Percentiles rank a stretch among this genome's conserved stretches.
phyloP scores from a whole-genome alignment of 2,113 vertebrate species.

The Mobula hypostoma region DNA sequence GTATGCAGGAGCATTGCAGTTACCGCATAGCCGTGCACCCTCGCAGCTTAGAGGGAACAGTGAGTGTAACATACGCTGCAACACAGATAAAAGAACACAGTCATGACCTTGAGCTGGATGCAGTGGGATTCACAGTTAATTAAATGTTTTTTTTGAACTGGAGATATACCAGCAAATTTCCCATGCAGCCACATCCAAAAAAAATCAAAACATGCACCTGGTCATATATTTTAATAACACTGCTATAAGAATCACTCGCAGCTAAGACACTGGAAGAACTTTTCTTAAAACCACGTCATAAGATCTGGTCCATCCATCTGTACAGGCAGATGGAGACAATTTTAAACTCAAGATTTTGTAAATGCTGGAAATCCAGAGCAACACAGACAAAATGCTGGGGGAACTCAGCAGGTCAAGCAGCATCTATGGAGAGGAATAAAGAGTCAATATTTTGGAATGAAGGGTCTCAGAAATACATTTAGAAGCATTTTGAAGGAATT shows the following conservation, averaged over 20 bases:
- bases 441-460: too few relatives aligned
- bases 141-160: not conserved
- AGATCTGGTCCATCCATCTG: not conserved
- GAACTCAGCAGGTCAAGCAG: too few relatives aligned
- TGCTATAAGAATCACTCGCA: not conserved
- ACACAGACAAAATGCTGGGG: too few relatives aligned
- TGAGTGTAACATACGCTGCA: too few relatives aligned
- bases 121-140: not conserved
- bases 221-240: not conserved
- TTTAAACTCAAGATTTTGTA: too few relatives aligned
- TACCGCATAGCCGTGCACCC: too few relatives aligned
- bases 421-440: too few relatives aligned
- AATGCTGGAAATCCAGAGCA: too few relatives aligned
- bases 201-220: not conserved
- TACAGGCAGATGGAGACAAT: not conserved
- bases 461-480: not conserved
- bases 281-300: not conserved
- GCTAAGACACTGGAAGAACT: not conserved
- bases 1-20: too few relatives aligned
- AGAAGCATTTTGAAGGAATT: not conserved
- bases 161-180: not conserved
- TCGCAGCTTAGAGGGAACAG: too few relatives aligned
- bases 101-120: not conserved
- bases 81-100: not conserved
- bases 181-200: not conserved